Base-by-base conservation (phyloP, 1,140 invertebrate genomes). In the Drosophila nebulosa region DNA sequence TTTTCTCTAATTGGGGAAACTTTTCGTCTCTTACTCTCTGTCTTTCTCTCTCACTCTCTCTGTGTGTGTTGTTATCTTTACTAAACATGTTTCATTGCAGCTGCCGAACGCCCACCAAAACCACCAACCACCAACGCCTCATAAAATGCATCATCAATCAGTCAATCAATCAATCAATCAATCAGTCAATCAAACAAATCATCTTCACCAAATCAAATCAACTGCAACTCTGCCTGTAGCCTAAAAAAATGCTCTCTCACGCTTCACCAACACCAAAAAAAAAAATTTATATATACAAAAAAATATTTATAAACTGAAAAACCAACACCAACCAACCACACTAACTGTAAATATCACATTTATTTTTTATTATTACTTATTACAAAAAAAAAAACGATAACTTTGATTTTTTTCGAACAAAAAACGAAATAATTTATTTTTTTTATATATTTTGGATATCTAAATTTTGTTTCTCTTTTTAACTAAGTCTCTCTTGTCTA, bases 291-390 rank as follows among this genome's bases (percentile, higher is more conserved):
- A 26, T 3, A 26, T 26, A 26, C 2, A 26, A 30, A 30, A 30
- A 27, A 30, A 30, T 27, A 52, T 10, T 30, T 30, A 77, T 65
- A 65, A 53, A 67, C 27, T 35, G 57, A 57, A 65, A 77, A 70
- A 74, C 55, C 70, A 78, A 78, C 71, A 66, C 73, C 64, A 73
- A 86, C 75, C 61, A 88, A 46, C 39, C 76, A 81, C 70, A 88
- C 83, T 90, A 90, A 90, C 88, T 90, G 88, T 90, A 90, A 90
- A 90, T 90, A 90, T 90, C 88, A 88, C 75, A 30, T 24, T 77
- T 65, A n/a, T 67, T 64, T 79, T 66, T 69, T 74, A 76, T 76
- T 68, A 67, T 66, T 74, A 69, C 24, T 61, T 58, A 50, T 22
- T 14, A 76, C 27, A 30, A 30, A 73, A n/a, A n/a, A n/a, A n/a